phyloP scores from a whole-genome alignment of 37 sponge, comb jelly and placozoan genomes.

The Spongilla lacustris region DNA sequence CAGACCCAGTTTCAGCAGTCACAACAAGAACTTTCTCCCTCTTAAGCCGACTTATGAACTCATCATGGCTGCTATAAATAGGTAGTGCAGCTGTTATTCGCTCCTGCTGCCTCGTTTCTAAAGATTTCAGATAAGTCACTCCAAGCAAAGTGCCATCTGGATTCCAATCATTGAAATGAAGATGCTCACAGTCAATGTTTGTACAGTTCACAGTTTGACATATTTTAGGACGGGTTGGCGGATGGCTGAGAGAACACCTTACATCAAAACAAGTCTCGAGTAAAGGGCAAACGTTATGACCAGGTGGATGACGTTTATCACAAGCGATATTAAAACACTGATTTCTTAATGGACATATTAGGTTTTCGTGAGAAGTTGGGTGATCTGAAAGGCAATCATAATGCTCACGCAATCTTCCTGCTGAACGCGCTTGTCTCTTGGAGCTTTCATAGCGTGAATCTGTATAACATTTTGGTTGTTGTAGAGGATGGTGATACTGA shows the following conservation, averaged over 20 bases:
- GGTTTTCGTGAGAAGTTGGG: background rate
- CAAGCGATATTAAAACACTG: background rate
- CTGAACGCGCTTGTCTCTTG: background rate
- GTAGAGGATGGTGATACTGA: too few species aligned
- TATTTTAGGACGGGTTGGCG: background rate
- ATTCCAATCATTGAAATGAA: background rate
- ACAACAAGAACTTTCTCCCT: conserved; percentile 61
- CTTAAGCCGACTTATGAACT: background rate
- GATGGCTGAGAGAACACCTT: background rate
- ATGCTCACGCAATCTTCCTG: background rate
- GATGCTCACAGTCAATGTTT: background rate
- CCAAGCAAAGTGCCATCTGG: background rate
- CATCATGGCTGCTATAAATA: background rate
- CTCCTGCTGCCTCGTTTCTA: background rate
- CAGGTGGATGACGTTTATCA: background rate
- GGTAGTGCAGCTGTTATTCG: background rate
- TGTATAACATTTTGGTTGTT: background rate
- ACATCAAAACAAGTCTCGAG: background rate
- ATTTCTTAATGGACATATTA: background rate
- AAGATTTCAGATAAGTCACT: background rate
- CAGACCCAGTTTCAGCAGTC: conserved; percentile 90
- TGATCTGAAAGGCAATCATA: background rate
- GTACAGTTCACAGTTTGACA: background rate
- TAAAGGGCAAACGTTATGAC: background rate
- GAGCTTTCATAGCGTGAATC: background rate